A percentile compares a stretch with the other conserved stretches of the same genome.
Evolutionary conservation across 2,797 vertebrate species (phyloP).

Genomic region (Halcyon leucocephala): DNA sequence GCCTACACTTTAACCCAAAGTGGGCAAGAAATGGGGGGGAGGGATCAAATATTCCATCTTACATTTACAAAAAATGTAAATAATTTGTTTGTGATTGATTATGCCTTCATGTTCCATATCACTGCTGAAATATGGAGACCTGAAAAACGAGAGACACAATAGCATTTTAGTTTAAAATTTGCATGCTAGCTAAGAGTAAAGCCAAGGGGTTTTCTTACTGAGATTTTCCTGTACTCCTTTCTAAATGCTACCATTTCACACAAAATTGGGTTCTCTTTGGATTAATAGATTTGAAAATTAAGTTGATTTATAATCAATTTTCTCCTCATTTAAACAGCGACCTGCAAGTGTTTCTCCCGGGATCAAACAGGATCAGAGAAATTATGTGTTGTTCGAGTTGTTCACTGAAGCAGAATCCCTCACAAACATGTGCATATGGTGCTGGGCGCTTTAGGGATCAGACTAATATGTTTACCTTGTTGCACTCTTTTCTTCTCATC

Average conservation of each 20-base stretch:
- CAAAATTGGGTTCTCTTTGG: conserved; percentile 52
- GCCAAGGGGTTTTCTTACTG: neutral
- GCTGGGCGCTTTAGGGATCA: neutral
- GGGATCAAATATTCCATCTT: neutral
- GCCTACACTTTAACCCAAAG: neutral
- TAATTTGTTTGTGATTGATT: neutral
- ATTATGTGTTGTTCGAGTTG: conserved; percentile 10
- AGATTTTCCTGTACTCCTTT: neutral
- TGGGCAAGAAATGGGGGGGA: neutral
- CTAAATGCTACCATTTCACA: conserved; percentile 21
- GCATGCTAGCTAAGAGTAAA: neutral
- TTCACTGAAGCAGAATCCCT: conserved; percentile 4
- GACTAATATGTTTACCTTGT: neutral
- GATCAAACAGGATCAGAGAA: conserved; percentile 45
- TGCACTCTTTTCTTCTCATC: neutral
- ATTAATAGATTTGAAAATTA: conserved; percentile 75
- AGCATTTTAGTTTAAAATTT: neutral
- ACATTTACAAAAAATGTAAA: neutral
- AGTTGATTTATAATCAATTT: conserved; percentile 77
- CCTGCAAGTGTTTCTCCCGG: conserved; percentile 62
- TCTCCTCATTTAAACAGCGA: conserved; percentile 68
- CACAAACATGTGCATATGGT: neutral
- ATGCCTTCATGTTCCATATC: neutral
- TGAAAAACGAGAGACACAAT: neutral
- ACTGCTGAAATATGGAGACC: neutral